Evolutionary conservation across 2,888 invertebrate species (phyloP), one percentile per base, ranked within the genome.

Genomic region (Scaptomyza cyrtandrae): DNA sequence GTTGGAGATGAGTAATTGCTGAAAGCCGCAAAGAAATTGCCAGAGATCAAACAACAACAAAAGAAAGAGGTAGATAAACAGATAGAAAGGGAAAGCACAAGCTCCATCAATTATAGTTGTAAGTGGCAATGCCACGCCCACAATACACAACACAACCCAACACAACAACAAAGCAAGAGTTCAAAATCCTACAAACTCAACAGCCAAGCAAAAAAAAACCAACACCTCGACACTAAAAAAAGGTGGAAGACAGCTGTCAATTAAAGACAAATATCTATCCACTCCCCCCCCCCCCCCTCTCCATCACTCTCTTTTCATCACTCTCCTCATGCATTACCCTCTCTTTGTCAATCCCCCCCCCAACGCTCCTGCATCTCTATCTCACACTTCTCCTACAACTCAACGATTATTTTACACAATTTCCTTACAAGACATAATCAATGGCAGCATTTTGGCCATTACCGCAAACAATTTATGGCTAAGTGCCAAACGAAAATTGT

Each of bases 341-440:
- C 33, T 35, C 14, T 24, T 5, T 24, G 4, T 24, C 24, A 24
- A 1, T 24, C 24, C 24, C 35, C 27, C 41, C 3, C 14, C 2
- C 19, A 24, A 24, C 24, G 24, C 1, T 24, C 24, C 24, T 16
- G 11, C 5, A 9, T 7, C 14, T 24, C n/a, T 7, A 9, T 7
- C 14, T 48, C 29, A 29, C 29, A 6, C 29, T 29, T 6, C 29
- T 9, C 29, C 6, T 29, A 29, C 19, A 19, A 19, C 29, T 9
- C 29, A 29, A 9, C 65, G 69, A 85, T 82, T 74, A 82, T 74
- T 77, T 62, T 39, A 69, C 53, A 48, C 80, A 55, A 88, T 86
- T 83, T 83, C 88, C 83, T 82, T 79, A 87, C 88, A 77, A 74
- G 71, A 74, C 78, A 57, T 55, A 85, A 74, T 77, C 80, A 80